Evolutionary conservation across 2,797 vertebrate genomes (phyloP), one percentile per base, ranked within the genome.

Genomic region (Silurus aristotelis): DNA sequence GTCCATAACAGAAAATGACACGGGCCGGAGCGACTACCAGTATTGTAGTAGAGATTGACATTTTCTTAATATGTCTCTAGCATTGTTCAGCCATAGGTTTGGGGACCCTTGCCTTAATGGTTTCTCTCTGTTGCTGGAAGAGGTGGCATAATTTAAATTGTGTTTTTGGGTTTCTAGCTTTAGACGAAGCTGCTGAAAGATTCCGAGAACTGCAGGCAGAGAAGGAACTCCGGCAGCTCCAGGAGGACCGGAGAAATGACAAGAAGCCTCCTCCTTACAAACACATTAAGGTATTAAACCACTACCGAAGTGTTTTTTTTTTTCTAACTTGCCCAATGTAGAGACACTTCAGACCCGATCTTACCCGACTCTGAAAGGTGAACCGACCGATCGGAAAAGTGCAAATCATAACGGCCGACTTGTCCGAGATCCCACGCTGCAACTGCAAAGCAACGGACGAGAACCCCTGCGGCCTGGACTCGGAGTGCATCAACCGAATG

Each of bases 401-500:
- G 85, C 98, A 98, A 93, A 99, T 99, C 91, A 96, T 98, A 84
- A 97, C 97, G 0, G 98, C 98, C 2, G 98, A 99, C 93, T 92
- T 97, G 2, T 97, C 98, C 0, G 98, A 99, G 93, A 97, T 99
- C 61, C 98, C 98, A 0, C 97, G 97, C 6, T 99, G 98, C 90
- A 99, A 99, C 94, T 99, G 98, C 89, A 99, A 99, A 89, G 96
- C 95, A 2, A 90, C 96, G 0, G 98, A 99, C 5, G 97, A 99
- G 90, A 98, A 94, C 85, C 98, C 98, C 0, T 99, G 98, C 1
- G 97, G 98, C 25, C 94, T 96, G 85, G 98, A 99, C 90, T 99
- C 98, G 0, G 98, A 99, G 88, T 99, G 98, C 93, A 97, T 99
- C 93, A 99, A 99, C 90, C 97, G 98, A 85, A 99, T 99, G 98